phyloP scores from a whole-genome alignment of 2,113 vertebrate species.

The Alethe diademata region DNA sequence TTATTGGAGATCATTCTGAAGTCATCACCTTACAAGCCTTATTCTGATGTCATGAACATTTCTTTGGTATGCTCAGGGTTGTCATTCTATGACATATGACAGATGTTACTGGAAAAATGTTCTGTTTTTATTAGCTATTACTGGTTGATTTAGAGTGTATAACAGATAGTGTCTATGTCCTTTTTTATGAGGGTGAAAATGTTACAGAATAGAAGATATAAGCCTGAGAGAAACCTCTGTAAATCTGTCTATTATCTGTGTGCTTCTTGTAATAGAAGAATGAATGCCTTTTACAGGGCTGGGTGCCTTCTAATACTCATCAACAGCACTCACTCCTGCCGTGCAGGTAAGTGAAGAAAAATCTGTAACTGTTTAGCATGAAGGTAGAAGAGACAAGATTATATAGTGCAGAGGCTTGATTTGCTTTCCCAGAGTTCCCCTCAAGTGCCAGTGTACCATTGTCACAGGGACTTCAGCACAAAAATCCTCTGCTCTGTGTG shows the following conservation, averaged over 20 bases:
- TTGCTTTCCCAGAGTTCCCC: not conserved
- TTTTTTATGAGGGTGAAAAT: not conserved
- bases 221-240: not conserved
- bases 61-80: not conserved
- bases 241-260: not conserved
- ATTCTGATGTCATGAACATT: not conserved
- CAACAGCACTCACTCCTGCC: not conserved
- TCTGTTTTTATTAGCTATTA: not conserved
- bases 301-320: not conserved
- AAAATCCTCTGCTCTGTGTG: not conserved
- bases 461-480: not conserved
- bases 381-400: not conserved
- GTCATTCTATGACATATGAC: not conserved
- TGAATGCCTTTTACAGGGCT: not conserved
- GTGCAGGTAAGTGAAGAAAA: not conserved
- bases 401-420: not conserved
- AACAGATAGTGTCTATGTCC: not conserved
- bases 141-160: not conserved
- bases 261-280: not conserved
- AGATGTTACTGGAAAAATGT: not conserved
- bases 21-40: not conserved
- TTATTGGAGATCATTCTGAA: not conserved
- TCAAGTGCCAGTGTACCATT: not conserved
- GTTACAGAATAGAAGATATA: not conserved
- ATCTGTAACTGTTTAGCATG: not conserved